Conservation (phyloP, 2,888 invertebrate genomes). For the Ophioninae sp. region DNA sequence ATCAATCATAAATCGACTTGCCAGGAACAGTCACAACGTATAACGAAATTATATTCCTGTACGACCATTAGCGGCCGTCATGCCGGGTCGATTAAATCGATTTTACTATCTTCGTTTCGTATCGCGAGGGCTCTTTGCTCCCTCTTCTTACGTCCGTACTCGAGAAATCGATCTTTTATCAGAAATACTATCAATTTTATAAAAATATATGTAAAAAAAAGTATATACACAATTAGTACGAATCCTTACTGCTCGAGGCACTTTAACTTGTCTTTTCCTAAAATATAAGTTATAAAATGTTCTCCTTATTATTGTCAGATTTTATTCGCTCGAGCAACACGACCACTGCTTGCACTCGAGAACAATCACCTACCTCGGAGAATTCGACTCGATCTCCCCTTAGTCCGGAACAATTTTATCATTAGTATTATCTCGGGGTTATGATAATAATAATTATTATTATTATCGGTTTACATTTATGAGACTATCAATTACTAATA, state of each 20-base stretch:
- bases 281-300: neutral
- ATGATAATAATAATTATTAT: too few species aligned
- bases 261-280: neutral
- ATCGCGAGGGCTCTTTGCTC: conserved; percentile 1
- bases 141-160: neutral
- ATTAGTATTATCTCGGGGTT: too few species aligned
- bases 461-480: too few species aligned
- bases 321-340: too few species aligned
- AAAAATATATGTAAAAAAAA: neutral
- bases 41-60: conserved; percentile 31
- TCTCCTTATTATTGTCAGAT: neutral
- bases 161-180: neutral
- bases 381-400: too few species aligned
- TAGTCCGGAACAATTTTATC: too few species aligned
- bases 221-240: neutral
- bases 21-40: conserved; percentile 30
- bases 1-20: conserved; percentile 53
- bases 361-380: too few species aligned
- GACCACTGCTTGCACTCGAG: too few species aligned
- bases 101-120: conserved; percentile 12
- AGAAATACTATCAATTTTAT: neutral
- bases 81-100: conserved; percentile 23
- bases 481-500: too few species aligned
- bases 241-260: neutral
- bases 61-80: conserved; percentile 13